Conservation (phyloP, 2,797 vertebrate genomes). For the Lycodopsis pacificus region DNA sequence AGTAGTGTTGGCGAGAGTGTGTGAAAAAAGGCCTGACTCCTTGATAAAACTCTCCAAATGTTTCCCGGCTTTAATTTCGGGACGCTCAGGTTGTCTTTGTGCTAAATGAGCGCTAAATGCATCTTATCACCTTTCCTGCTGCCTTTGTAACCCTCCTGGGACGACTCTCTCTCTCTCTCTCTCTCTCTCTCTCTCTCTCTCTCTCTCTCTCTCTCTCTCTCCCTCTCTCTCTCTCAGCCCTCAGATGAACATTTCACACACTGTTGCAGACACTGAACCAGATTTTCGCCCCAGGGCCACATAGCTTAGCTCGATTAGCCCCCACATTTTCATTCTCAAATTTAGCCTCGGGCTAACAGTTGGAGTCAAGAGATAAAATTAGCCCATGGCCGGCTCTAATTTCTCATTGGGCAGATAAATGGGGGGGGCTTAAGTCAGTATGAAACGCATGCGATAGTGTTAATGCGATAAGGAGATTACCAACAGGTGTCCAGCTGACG, state of each 20-base stretch:
- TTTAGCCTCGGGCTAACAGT: slow-evolving; percentile 62
- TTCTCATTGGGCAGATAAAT: slow-evolving; percentile 53
- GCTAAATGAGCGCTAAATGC: slow-evolving; percentile 14
- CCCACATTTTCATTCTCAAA: slow-evolving; percentile 54
- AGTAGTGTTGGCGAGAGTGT: slow-evolving; percentile 18
- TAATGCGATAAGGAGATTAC: slow-evolving; percentile 61
- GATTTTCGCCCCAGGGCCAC: slow-evolving; percentile 56
- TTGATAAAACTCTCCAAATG: slow-evolving; percentile 32
- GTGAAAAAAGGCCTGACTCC: slow-evolving; percentile 11
- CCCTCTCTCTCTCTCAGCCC: neutral
- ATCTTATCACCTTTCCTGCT: neutral
- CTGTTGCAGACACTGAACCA: slow-evolving; percentile 36
- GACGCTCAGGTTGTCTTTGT: slow-evolving; percentile 2
- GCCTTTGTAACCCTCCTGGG: slow-evolving; percentile 4
- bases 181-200: slow-evolving; percentile 10
- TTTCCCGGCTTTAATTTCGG: slow-evolving; percentile 20
- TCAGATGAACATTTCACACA: slow-evolving; percentile 36
- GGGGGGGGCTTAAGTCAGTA: slow-evolving; percentile 40
- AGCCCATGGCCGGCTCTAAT: slow-evolving; percentile 59
- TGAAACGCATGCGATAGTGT: slow-evolving; percentile 53
- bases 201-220: neutral
- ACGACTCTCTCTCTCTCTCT: slow-evolving; percentile 8
- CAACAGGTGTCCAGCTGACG: slow-evolving; percentile 60
- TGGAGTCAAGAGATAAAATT: slow-evolving; percentile 64
- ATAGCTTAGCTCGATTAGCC: slow-evolving; percentile 57